Conservation (phyloP, 2,113 vertebrate genomes). For the Phycodurus eques region DNA sequence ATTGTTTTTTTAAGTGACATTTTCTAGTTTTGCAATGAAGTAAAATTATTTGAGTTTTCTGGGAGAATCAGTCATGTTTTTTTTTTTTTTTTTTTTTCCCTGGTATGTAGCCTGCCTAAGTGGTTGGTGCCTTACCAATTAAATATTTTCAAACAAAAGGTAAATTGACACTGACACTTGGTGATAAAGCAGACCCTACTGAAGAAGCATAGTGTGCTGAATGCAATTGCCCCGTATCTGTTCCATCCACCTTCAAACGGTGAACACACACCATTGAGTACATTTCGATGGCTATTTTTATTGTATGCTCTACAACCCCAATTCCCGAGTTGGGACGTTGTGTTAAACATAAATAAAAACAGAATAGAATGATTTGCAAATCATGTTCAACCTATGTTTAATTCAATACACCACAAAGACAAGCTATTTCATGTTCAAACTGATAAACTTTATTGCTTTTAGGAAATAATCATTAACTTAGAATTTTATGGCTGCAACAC, state of each 20-base stretch:
- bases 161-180: not conserved
- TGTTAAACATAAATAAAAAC: no score
- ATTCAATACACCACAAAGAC: no score
- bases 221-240: slow-evolving; percentile 17
- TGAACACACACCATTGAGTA: slow-evolving; percentile 33
- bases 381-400: no score
- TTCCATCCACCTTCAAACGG: slow-evolving; percentile 14
- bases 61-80: not conserved
- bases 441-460: no score
- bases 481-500: no score
- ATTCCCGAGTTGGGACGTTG: no score
- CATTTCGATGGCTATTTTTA: slow-evolving; percentile 55
- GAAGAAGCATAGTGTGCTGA: slow-evolving; percentile 8
- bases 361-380: no score
- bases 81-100: not conserved
- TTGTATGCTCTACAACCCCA: slow-evolving; percentile 27
- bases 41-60: not conserved
- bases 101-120: not conserved
- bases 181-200: slow-evolving; percentile 1
- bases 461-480: no score
- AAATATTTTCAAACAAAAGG: not conserved
- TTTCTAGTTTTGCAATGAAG: not conserved
- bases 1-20: not conserved
- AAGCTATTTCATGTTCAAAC: no score
- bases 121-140: not conserved